phyloP scores from a whole-genome alignment of 2,113 vertebrate genomes.

The Gopherus flavomarginatus region DNA sequence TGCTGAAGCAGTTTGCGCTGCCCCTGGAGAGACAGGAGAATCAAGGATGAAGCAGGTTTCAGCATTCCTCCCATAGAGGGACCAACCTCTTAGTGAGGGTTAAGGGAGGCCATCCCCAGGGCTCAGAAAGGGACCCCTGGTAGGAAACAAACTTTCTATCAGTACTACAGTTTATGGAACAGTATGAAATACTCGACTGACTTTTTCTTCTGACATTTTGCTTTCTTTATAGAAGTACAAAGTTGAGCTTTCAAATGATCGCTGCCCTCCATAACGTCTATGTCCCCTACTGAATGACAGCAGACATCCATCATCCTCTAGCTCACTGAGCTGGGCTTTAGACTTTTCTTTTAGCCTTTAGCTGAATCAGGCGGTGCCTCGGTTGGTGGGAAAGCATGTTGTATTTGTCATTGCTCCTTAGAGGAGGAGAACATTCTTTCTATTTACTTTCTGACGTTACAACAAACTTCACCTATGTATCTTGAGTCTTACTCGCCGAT shows the following conservation, averaged over 20 bases:
- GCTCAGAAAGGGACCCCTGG: neutral
- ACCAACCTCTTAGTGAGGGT: neutral
- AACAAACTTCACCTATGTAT: neutral
- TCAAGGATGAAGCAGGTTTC: neutral
- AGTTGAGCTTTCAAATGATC: neutral
- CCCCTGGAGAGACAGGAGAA: neutral
- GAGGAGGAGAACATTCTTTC: neutral
- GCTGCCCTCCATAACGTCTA: neutral
- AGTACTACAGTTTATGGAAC: neutral
- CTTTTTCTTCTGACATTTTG: too few species aligned
- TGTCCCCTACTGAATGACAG: neutral
- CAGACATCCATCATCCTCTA: neutral
- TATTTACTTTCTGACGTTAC: neutral
- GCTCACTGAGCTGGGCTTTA: neutral
- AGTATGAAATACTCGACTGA: neutral
- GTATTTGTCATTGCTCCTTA: neutral
- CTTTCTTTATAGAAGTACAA: neutral
- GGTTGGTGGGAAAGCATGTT: neutral
- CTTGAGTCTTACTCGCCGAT: neutral
- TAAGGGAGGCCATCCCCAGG: neutral
- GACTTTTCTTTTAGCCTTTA: neutral
- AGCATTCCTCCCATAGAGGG: neutral
- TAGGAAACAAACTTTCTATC: neutral
- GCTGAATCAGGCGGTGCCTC: neutral
- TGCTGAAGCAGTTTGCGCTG: neutral